Evolutionary conservation across 2,888 invertebrate species (phyloP), one percentile per base, ranked within the genome.

Genomic region (Drosophila demipolita): DNA sequence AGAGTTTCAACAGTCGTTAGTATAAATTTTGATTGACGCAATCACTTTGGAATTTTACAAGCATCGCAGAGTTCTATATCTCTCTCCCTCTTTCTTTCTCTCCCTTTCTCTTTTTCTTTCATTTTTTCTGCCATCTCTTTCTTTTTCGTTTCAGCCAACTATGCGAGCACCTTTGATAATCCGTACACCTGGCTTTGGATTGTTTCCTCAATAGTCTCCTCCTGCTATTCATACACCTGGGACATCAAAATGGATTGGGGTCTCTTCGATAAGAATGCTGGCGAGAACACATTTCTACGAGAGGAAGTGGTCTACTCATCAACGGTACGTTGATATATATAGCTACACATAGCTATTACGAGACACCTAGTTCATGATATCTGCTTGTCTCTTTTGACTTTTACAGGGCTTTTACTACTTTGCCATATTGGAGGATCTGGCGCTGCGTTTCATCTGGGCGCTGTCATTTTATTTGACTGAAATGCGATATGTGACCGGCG

Each of bases 191-290:
- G 97, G 95, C 93, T 97, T 54, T 99, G 99, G 99, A 95, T 99
- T 70, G 94, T 95, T 4, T 96, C 97, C 50, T 96, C 97, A 83
- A 93, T 99, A 38, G 93, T 98, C 4, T 98, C 98, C 62, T 99
- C 99, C 0, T 95, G 97, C 70, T 99, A 99, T 93, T 98, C 99
- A 0, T 98, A 98, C 93, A 96, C 97, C 2, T 99, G 99, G 99
- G 99, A 99, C 93, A 96, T 99, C 40, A 98, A 97, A 94, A 98
- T 99, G 97, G 99, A 99, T 94, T 99, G 99, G 99, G 99, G 99
- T 0, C 94, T 99, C 65, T 96, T 99, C 90, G 99, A 99, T 91
- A 95, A 96, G 65, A 97, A 97, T 82, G 97, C 98, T 1, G 97
- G 97, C 0, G 98, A 98, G 94, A 98, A 99, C 94, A 96, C 95